Conservation (phyloP, 2,888 invertebrate species). For the Pristionchus maxplancki region DNA sequence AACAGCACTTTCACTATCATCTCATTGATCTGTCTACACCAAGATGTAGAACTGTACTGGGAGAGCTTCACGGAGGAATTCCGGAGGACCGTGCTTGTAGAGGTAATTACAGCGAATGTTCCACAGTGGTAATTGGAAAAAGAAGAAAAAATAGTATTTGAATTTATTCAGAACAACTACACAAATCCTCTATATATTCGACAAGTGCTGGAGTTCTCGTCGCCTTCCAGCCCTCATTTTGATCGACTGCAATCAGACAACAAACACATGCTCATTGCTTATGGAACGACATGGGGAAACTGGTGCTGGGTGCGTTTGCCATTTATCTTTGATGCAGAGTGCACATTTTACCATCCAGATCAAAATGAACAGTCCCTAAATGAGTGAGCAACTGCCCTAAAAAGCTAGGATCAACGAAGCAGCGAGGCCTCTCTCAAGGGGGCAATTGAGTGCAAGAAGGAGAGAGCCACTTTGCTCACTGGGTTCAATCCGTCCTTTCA, state of each 20-base stretch:
- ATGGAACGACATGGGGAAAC: neutral
- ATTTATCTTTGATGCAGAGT: neutral
- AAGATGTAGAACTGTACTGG: neutral
- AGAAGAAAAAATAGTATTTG: neutral
- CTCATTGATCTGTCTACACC: neutral
- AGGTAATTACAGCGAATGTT: no score
- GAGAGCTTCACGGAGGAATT: slow-evolving; percentile 1
- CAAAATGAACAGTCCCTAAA: no score
- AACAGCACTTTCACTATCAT: neutral
- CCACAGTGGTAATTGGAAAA: no score
- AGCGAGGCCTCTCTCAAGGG: neutral
- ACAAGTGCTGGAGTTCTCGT: neutral
- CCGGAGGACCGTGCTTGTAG: neutral
- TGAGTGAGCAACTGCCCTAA: no score
- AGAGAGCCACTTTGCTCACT: neutral
- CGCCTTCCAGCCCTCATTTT: neutral
- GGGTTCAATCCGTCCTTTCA: neutral
- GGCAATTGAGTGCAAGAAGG: neutral
- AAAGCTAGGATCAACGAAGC: neutral
- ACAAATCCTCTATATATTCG: neutral
- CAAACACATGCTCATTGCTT: neutral
- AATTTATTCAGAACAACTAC: neutral
- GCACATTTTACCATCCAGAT: no score
- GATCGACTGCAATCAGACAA: neutral
- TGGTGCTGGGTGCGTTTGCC: slow-evolving; percentile 6